Evolutionary conservation across 23 tunicate genomes (phyloP).

Genomic region (Halocynthia roretzi): DNA sequence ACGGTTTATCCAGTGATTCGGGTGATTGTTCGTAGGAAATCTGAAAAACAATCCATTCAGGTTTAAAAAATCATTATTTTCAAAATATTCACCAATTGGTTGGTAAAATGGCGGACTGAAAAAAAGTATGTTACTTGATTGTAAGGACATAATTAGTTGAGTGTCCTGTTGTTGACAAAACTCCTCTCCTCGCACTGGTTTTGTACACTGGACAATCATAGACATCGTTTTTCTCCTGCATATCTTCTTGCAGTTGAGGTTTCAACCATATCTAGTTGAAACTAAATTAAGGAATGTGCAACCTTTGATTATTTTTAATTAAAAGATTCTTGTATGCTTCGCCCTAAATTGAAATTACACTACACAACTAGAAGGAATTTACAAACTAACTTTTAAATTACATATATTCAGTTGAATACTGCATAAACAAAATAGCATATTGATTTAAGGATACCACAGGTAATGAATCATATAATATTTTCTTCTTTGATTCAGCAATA

Average conservation of each 20-base stretch:
- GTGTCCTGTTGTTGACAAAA: conserved; percentile 90
- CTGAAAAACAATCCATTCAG: conserved; percentile 15
- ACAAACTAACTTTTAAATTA: no score
- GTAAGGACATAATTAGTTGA: conserved; percentile 92
- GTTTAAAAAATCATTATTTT: neutral
- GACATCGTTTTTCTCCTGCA: neutral
- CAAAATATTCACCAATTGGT: neutral
- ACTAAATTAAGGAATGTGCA: no score
- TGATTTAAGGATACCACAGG: conserved; percentile 43
- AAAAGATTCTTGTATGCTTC: no score
- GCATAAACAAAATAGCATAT: neutral
- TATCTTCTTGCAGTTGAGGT: conserved; percentile 44
- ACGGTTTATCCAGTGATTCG: conserved; percentile 72
- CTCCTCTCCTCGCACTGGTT: conserved; percentile 78
- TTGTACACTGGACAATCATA: conserved; percentile 93
- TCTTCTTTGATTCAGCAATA: conserved; percentile 62
- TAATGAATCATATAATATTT: conserved; percentile 57
- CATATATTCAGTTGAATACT: no score
- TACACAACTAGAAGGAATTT: no score
- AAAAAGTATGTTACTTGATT: conserved; percentile 42
- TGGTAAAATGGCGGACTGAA: neutral
- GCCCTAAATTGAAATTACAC: no score
- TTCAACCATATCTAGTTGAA: conserved; percentile 52
- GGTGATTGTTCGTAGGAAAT: conserved; percentile 33
- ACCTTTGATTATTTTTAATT: no score